Base-by-base conservation (phyloP, 1,140 invertebrate species). In the Contarinia nasturtii region DNA sequence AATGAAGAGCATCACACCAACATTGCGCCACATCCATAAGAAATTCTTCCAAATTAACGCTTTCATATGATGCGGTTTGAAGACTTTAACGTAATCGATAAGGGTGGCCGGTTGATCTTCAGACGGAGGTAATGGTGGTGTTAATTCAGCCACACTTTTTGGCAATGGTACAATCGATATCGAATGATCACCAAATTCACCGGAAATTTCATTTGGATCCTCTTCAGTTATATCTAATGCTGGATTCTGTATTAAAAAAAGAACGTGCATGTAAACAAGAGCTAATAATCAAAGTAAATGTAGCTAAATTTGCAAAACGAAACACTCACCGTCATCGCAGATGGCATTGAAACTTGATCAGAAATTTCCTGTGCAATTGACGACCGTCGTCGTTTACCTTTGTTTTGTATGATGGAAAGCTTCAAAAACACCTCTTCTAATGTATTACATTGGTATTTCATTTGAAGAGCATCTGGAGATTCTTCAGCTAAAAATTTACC, bases 371-470 rank as follows among this genome's bases (percentile, higher is more conserved):
- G 78, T 0, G 81, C 64, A 46, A 86, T 85, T 48, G 80, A 85
- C 17, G 81, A 85, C 15, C 82, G 64, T 4, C 84, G 68, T 36
- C 80, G 64, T 52, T 85, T 81, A 22, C 81, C 81, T 69, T 77
- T 74, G 58, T 86, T 87, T 62, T 86, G 82, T 38, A 80, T 59
- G 0, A 83, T 77, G 34, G 89, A 88, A 0, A 97, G 70, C 60
- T 93, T 91, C 0, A 96, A 66, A 61, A 97, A 96, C 0, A 95
- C 89, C 46, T 87, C 85, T 64, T 96, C 91, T 11, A 96, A 63
- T 20, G 80, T 87, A 45, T 84, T 76, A 2, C 79, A 72, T 20
- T 75, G 70, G 56, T 90, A 88, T 52, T 81, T 74, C 14, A 75
- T 68, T 49, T 95, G 76, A 1, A 96, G 65, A 47, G 73, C 76